Base-by-base conservation (phyloP, 2,113 vertebrate species). In the Microcebus lehilahytsara region DNA sequence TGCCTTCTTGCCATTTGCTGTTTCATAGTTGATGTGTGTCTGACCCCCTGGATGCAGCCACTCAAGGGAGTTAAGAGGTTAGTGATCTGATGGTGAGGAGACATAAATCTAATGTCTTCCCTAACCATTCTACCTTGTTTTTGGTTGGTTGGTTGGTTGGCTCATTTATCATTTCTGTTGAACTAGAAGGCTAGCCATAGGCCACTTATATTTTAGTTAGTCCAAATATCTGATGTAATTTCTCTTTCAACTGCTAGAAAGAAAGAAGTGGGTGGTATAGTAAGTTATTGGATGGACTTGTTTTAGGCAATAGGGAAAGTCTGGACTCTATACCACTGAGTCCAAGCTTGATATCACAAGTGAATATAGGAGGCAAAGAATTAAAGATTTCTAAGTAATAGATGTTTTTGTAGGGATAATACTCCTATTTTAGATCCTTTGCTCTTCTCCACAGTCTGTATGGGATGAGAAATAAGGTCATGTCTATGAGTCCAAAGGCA, bases 91-190 rank as follows among this genome's bases (percentile, higher is more conserved):
- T 49, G 11, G 22, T 53, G 60, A 83, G 30, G n/a, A 66, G 67
- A 27, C 42, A 49, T 37, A 46, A 9, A 7, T 89, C 75, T 62
- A 58, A 34, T 66, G 17, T 56, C 84, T 51, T 2, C 32, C 58
- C 46, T 27, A 84, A 75, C 46, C 34, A 20, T 83, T 86, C 66
- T 8, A 62, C 9, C 10, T 10, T 11, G 9, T 71, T 85, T 66
- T 94, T 74, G 23, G 80, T 81, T 66, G 46, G 56, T 58, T 74
- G 46, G 53, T 56, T 67, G 4, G 2, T 92, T 60, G 42, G 10
- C 74, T 96, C 4, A 37, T 92, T 95, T 96, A 5, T 93, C 84
- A 62, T 95, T 96, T 93, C 25, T 62, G 1, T 91, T 62, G 30
- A 87, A 30, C 74, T 86, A 46, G 64, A 85, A 91, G 42, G 6